Evolutionary conservation across 1,140 invertebrate genomes (phyloP), one percentile per base, ranked within the genome.

Genomic region (Drosophila erecta): DNA sequence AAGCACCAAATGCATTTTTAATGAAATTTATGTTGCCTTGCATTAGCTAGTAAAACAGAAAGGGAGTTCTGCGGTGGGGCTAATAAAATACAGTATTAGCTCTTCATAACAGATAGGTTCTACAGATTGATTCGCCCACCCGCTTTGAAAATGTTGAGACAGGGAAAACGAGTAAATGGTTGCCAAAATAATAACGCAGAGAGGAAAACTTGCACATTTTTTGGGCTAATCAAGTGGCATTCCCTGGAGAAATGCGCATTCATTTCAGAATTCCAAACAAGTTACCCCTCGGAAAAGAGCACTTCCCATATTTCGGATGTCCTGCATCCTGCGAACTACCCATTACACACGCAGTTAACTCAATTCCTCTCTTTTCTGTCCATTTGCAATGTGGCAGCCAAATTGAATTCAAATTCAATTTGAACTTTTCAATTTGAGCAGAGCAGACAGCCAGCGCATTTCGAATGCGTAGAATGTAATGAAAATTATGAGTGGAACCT

Each of bases 371-470:
- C 64, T 46, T 66, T 56, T 55, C 62, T 64, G 65, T 61, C 65
- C 79, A 67, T 69, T 76, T 79, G 65, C 69, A 30, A 50, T 47
- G 76, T 89, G 69, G 46, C 69, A 84, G 65, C 66, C 57, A 90
- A 90, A 90, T 90, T 90, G 87, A 87, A 90, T 90, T 90, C 83
- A 90, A 90, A 90, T 90, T 90, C 83, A 90, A 90, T 90, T 90
- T 90, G 87, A 90, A 90, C 87, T 90, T 90, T 90, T 90, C 87
- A 90, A 90, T 90, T 90, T 90, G 40, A 76, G 27, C 10, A 46
- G 33, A 38, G 50, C 64, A 64, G 54, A 51, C 59, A 33, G 62
- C 35, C 35, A 33, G 14, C 20, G 33, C 59, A 87, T 89, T 89
- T 89, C 71, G 27, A 87, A 89, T 89, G 71, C 84, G 83, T 83